These are phyloP conservation scores for Melinaea marsaeus DNA, from an alignment of 2,888 invertebrate species.

Conservation along the genomic window DNA sequence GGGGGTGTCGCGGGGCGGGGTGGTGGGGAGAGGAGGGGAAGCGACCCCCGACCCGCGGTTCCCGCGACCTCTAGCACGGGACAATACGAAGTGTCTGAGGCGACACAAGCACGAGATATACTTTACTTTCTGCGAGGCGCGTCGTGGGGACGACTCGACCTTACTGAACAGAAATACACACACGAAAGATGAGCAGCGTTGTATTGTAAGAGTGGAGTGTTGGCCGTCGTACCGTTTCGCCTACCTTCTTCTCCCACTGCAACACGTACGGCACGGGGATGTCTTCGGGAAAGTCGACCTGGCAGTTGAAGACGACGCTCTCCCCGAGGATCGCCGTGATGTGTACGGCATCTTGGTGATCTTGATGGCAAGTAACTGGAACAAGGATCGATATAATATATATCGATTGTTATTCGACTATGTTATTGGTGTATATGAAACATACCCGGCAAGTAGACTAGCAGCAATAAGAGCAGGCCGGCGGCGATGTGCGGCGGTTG, in stretches of 20 bases:
- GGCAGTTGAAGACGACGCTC: conserved; percentile 98
- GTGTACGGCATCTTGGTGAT: conserved; percentile 95
- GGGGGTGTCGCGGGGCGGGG: conserved; percentile 61
- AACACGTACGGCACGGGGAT: conserved; percentile 98
- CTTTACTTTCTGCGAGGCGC: conserved; percentile 72
- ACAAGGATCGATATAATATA: conserved; percentile 6
- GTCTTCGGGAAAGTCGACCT: conserved; percentile 97
- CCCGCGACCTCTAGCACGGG: conserved; percentile 65
- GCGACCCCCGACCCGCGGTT: conserved; percentile 62
- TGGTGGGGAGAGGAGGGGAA: conserved; percentile 29
- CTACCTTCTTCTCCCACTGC: conserved; percentile 99
- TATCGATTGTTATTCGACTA: background rate
- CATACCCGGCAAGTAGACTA: conserved; percentile 72
- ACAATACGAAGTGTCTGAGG: conserved; percentile 60
- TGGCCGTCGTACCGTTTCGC: conserved; percentile 93
- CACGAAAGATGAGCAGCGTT: conserved; percentile 77
- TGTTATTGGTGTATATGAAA: too few relatives aligned
- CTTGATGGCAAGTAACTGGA: conserved; percentile 86
- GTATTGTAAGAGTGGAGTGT: conserved; percentile 77
- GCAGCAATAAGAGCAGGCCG: conserved; percentile 77
- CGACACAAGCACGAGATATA: conserved; percentile 64
- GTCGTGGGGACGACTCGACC: conserved; percentile 72
- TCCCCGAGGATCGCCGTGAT: conserved; percentile 98
- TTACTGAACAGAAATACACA: conserved; percentile 78
- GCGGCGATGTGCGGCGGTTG: conserved; percentile 83